Evolutionary conservation across 2,888 invertebrate genomes (phyloP), one percentile per base, ranked within the genome.

Genomic region (Sinotaia quadrata): DNA sequence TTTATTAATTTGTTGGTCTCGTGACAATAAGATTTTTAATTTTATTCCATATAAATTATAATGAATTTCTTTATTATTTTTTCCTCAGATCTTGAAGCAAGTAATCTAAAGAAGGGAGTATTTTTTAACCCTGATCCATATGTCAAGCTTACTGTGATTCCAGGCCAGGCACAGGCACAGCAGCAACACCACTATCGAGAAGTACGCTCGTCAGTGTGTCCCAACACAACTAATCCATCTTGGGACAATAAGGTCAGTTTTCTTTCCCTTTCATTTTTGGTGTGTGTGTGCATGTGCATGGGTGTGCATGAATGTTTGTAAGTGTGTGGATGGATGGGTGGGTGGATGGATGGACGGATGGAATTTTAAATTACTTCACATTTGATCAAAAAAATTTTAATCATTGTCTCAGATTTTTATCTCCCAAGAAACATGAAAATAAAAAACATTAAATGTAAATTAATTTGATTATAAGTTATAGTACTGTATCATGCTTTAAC

Each of bases 61-160:
- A n/a, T n/a, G n/a, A n/a, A n/a, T n/a, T n/a, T n/a, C n/a, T n/a
- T n/a, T n/a, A n/a, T n/a, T n/a, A n/a, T n/a, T 24, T 47, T 33
- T 62, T 66, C 67, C 72, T n/a, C 78, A 88, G 89, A 88, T 67
- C 77, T 89, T 51, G 83, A 86, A 71, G 89, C 89, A 34, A 82
- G 81, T 31, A 87, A 88, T 69, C 81, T 90, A 67, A 88, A 88
- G 77, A 88, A 88, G 74, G 89, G 89, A 15, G 85, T 89, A 79
- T 89, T 89, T 78, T 89, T 89, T 78, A 88, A 88, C 78, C 89
- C 89, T 51, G 89, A 89, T 74, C 89, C 89, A 0, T 89, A 89
- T 75, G 83, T 89, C 27, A 89, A 89, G 83, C 82, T 89, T 74
- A 81, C 84, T n/a, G 77, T 89, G 29, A 81, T 87, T 73, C 89